Base-by-base conservation (phyloP, 37 sponge, comb jelly and placozoan species). In the Ianthella basta region DNA sequence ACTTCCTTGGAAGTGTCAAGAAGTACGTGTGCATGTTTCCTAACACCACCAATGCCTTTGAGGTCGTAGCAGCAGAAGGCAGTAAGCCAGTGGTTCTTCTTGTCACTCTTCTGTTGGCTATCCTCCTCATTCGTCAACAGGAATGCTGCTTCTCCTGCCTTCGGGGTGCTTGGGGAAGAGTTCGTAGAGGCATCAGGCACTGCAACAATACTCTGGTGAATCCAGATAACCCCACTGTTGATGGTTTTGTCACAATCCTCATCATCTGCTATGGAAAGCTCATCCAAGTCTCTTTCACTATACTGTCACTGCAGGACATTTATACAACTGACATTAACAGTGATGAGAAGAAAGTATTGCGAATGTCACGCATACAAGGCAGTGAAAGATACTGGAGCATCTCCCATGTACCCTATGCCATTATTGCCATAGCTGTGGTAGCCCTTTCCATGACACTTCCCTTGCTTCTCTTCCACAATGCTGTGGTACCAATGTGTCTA, bases 241-340 rank as follows among this genome's bases (percentile, higher is more conserved):
- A 86, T 67, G 83, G 86, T 36, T 77, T 90, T 30, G 83, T 85
- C 3, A 72, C 83, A 1, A 72, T 90, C 34, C n/a, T 86, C 16
- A 50, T 90, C 13, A 25, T 90, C 55, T 86, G 86, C 23, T 90
- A 86, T 50, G 80, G 72, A 23, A 90, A 86, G 36, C 25, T 86
- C 35, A 66, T 73, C 30, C 25, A n/a, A 15, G 65, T 86, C 34
- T 81, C 91, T 16, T 82, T 86, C 20, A 23, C 70, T 13, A 33
- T 90, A 40, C 66, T 90, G 41, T 12, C 66, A 20, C 14, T 64
- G 66, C 66, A 64, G n/a, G 23, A 10, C 6, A 30, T 64, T 24
- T 64, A 64, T 16, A 64, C 66, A 10, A 64, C 66, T 8, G 6
- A 21, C 20, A 16, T 29, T 16, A 16, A 64, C 66, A 12, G 27